Evolutionary conservation across 2,888 invertebrate genomes (phyloP).

Genomic region (Exephanes ischioxanthus): DNA sequence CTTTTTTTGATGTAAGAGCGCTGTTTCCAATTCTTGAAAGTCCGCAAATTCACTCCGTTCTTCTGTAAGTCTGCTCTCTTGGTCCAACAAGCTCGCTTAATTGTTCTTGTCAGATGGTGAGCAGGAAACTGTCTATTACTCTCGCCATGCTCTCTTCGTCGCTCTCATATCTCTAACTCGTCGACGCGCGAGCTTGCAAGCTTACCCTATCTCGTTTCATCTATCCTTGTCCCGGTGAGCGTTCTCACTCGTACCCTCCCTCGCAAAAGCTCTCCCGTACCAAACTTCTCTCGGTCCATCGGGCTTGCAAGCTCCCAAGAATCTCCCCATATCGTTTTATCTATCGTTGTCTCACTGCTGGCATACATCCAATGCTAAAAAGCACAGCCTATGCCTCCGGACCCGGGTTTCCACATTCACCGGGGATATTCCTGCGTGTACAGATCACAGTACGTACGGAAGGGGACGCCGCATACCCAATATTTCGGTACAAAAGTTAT

Average conservation of each 20-base stretch:
- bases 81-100: not conserved
- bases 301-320: not conserved
- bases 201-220: not conserved
- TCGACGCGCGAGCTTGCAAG: not conserved
- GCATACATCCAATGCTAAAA: slow-evolving; percentile 27
- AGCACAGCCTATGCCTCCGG: slow-evolving; percentile 19
- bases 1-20: not conserved
- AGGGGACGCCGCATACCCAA: not conserved
- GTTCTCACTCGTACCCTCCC: not conserved
- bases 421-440: not conserved
- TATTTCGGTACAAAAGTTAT: not conserved
- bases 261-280: not conserved
- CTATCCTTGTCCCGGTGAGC: not conserved
- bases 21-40: not conserved
- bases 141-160: not conserved
- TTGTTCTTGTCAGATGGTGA: not conserved
- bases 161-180: not conserved
- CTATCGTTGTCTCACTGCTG: slow-evolving; percentile 26
- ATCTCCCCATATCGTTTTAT: slow-evolving; percentile 3
- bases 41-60: not conserved
- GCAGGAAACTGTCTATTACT: not conserved
- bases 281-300: not conserved
- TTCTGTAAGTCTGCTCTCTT: not conserved
- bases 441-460: not conserved
- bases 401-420: not conserved